These are phyloP conservation scores for Galleria mellonella DNA, from an alignment of 1,140 invertebrate genomes.

Conservation along the genomic window DNA sequence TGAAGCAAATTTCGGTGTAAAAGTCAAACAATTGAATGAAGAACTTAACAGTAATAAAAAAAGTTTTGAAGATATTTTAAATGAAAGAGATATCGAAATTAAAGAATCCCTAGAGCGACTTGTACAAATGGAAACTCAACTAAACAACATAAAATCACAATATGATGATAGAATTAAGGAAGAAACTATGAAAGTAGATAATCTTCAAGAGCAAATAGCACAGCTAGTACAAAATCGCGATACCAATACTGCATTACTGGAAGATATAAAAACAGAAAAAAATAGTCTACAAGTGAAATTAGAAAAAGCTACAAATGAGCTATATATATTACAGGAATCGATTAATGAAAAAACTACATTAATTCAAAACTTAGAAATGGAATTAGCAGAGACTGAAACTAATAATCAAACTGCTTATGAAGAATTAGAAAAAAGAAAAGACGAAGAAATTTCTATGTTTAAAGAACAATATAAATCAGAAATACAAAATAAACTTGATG, in stretches of 20 bases:
- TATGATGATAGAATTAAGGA: not conserved
- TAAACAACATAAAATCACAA: not conserved
- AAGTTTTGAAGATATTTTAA: constrained; percentile 26
- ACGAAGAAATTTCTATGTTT: constrained; percentile 7
- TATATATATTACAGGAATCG: too few relatives aligned
- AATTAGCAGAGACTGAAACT: constrained; percentile 12
- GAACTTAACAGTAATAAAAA: constrained; percentile 29
- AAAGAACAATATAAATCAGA: not conserved
- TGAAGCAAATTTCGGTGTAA: constrained; percentile 25
- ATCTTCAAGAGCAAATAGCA: not conserved
- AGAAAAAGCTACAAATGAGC: not conserved
- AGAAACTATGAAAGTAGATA: not conserved
- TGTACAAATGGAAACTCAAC: constrained; percentile 8
- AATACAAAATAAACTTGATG: constrained; percentile 17
- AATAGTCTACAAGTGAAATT: not conserved
- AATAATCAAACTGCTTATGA: constrained; percentile 3
- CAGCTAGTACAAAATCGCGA: not conserved
- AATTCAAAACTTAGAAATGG: constrained; percentile 7
- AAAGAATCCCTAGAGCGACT: constrained; percentile 33
- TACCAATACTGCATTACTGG: not conserved
- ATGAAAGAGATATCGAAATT: constrained; percentile 35
- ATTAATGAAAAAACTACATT: too few relatives aligned
- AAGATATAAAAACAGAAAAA: not conserved
- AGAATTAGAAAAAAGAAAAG: constrained; percentile 10
- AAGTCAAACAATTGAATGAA: constrained; percentile 26